Evolutionary conservation across 1,140 invertebrate species (phyloP).

Genomic region (Drosophila leontia): DNA sequence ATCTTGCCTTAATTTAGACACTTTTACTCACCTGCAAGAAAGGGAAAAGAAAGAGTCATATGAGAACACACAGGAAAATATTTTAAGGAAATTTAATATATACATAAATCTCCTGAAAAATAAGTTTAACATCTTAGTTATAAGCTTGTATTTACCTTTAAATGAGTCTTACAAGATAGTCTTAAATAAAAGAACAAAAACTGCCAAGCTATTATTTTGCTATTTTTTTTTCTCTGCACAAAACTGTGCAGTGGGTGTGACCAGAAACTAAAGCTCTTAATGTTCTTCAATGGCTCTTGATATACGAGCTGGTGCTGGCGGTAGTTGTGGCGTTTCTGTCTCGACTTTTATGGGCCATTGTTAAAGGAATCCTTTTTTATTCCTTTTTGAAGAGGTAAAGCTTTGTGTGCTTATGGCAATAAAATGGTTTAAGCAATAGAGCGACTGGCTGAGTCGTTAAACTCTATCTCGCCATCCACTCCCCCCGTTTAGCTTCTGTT

Average conservation of each 20-base stretch:
- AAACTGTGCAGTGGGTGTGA: constrained; percentile 36
- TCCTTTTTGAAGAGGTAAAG: constrained; percentile 19
- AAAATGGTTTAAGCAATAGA: constrained; percentile 36
- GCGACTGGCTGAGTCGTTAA: constrained; percentile 14
- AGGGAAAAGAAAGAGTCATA: constrained; percentile 14
- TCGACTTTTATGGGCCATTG: constrained; percentile 42
- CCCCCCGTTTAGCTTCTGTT: neutral
- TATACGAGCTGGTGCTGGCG: constrained; percentile 57
- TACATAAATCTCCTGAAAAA: neutral
- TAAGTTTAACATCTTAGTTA: neutral
- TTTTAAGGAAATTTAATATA: too few species aligned
- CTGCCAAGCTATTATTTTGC: neutral
- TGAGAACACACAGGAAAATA: constrained; percentile 7
- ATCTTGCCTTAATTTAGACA: constrained; percentile 42
- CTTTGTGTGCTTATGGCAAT: constrained; percentile 32
- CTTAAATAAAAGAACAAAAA: too few species aligned
- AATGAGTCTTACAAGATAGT: too few species aligned
- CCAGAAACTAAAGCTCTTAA: constrained; percentile 58
- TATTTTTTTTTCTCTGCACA: neutral
- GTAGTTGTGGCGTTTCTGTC: constrained; percentile 14
- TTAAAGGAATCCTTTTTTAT: constrained; percentile 32
- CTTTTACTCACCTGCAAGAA: constrained; percentile 69
- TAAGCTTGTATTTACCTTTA: neutral
- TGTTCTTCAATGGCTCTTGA: constrained; percentile 71
- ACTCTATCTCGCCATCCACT: neutral